Base-by-base conservation (phyloP, 2,797 vertebrate species). In the Chelon auratus region DNA sequence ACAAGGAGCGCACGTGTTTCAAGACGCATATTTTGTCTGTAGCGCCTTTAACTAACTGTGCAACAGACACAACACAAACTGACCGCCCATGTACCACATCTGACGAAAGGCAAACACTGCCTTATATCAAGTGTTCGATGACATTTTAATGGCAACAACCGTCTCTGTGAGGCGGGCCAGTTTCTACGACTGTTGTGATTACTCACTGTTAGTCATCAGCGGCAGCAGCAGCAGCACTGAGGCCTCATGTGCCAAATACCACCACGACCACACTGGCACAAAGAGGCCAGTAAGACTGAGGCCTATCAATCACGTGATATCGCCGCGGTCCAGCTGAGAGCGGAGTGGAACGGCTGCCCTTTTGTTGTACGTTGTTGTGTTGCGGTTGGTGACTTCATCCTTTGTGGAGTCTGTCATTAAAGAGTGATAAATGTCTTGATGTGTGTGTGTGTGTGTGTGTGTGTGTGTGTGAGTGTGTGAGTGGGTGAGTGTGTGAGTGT, bases 321-420 rank as follows among this genome's bases (percentile, higher is more conserved):
- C 84, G 88, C 69, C 14, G 85, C 3, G 81, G 89, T 82, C 55
- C 4, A 37, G 18, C 37, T 37, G 40, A 65, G 82, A 62, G 74
- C 52, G 71, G 81, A 73, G 81, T 52, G 81, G 77, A 79, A 22
- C 15, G 61, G 78, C 51, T 24, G 62, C 42, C 45, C 78, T 75
- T 86, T 86, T 91, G 82, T 90, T 74, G 80, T 67, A 42, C 56
- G 77, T 74, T 81, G 83, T 85, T 83, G 80, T 90, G 88, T 73
- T 80, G 84, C 48, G 75, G 87, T 48, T 9, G 11, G 15, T 93
- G 91, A 93, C 84, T 87, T 92, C 89, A 92, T 17, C 67, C 72
- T 81, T 77, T 88, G 88, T 79, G 57, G 62, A 82, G 82, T 82
- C 87, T 91, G 82, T 91, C 84, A 90, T 92, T 91, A 88, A 72